Base-by-base conservation (phyloP, 1,140 invertebrate genomes). In the Leptinotarsa texana region DNA sequence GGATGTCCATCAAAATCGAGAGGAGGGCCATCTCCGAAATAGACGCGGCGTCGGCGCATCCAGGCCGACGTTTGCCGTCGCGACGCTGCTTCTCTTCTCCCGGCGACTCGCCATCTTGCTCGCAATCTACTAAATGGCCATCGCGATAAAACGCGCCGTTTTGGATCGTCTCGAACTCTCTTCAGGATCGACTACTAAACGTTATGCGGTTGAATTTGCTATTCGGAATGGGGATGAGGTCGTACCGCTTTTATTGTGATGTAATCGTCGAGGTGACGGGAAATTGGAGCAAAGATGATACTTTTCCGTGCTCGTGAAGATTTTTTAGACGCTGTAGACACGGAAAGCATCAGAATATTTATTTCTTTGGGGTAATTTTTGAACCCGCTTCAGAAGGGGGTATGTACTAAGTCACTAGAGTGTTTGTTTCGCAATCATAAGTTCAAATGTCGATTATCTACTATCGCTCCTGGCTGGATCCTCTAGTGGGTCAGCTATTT, bases 1-100 rank as follows among this genome's bases (percentile, higher is more conserved):
- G 72, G 78, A 81, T 84, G 83, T 84, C 82, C 83, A 84, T 84
- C 83, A 83, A 83, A 84, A 84, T 84, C 81, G 83, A 84, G 82
- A 83, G 81, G 82, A 83, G 82, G 82, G 81, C 81, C 80, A 81
- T 81, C 78, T 79, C 78, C 74, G 80, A 81, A 81, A 81, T 81
- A 81, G 80, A 81, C 80, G 79, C 74, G 72, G 70, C 69, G 77
- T 69, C 72, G 62, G 33, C 74, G 70, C 63, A 65, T 73, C 48
- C 13, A 63, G 76, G 81, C 79, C 79, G 76, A 65, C 77, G 65
- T 66, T 75, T 72, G 73, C 76, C 79, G 78, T 78, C 81, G 78
- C 82, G 80, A 80, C 81, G 81, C 80, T 79, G 78, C 77, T 76
- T 76, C 72, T 47, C 74, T 67, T 42, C 77, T 51, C 69, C 65